Evolutionary conservation across 2,113 vertebrate genomes (phyloP).

Genomic region (Grus americana): DNA sequence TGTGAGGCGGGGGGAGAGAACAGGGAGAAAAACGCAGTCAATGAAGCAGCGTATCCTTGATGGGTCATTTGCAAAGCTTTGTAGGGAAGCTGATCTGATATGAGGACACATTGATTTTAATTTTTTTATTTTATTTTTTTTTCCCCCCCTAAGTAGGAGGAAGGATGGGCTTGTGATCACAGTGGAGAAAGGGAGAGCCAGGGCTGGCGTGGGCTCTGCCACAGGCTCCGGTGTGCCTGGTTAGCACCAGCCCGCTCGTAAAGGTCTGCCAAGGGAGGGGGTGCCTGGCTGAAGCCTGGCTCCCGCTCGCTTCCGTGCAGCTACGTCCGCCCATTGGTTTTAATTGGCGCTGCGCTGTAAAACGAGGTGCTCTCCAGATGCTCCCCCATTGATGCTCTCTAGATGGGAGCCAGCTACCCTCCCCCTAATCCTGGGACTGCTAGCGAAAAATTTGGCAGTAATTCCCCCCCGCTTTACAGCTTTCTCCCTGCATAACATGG

Average conservation of each 20-base stretch:
- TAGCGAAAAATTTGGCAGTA: neutral
- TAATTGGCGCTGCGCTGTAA: neutral
- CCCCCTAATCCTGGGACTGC: neutral
- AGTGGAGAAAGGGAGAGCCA: neutral
- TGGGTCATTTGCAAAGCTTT: conserved; percentile 32
- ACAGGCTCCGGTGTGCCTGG: fast-evolving
- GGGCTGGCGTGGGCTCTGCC: neutral
- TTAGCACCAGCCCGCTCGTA: neutral
- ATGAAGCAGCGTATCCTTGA: neutral
- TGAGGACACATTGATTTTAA: neutral
- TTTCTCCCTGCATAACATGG: neutral
- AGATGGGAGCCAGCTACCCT: conserved; percentile 29
- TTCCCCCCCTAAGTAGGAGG: neutral
- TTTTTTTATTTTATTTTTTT: neutral
- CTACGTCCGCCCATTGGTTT: neutral
- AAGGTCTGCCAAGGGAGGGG: neutral
- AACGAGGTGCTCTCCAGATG: conserved; percentile 25
- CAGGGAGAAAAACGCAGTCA: neutral
- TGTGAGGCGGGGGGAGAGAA: neutral
- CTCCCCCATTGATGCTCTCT: neutral
- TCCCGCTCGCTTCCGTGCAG: fast-evolving
- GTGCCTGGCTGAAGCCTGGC: neutral
- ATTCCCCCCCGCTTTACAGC: neutral
- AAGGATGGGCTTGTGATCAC: neutral
- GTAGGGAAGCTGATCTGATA: neutral